Percentiles rank a stretch among this genome's conserved stretches.
Evolutionary conservation across 2,797 vertebrate species (phyloP).

Genomic region (Lates japonicus): DNA sequence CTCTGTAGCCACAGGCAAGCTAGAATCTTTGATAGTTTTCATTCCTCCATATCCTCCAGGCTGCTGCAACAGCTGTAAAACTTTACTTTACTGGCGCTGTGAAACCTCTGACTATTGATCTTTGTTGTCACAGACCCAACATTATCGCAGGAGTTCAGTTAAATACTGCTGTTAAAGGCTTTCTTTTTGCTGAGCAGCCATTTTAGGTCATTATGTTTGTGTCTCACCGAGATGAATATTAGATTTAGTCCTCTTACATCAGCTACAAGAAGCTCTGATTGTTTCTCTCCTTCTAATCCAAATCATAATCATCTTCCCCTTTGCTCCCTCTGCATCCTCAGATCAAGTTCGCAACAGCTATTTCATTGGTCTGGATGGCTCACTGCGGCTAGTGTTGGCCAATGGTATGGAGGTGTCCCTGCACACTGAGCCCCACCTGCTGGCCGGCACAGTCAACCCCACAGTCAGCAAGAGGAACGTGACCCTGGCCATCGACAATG

Average conservation of each 20-base stretch:
- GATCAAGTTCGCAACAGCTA: conserved; percentile 99
- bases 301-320: conserved; percentile 25
- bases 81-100: conserved; percentile 77
- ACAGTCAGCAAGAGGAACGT: conserved; percentile 97
- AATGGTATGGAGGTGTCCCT: conserved; percentile 99
- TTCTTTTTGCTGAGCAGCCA: conserved; percentile 75
- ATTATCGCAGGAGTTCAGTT: conserved; percentile 75
- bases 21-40: conserved; percentile 79
- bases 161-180: conserved; percentile 79
- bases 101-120: conserved; percentile 81
- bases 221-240: conserved; percentile 67
- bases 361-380: conserved; percentile 95
- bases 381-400: conserved; percentile 93
- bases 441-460: conserved; percentile 97
- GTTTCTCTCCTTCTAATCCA: conserved; percentile 38
- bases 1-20: conserved; percentile 71
- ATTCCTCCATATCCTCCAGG: conserved; percentile 73
- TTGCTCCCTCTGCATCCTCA: conserved; percentile 64
- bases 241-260: conserved; percentile 63
- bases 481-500: conserved; percentile 96
- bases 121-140: conserved; percentile 77
- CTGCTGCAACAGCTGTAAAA: conserved; percentile 82
- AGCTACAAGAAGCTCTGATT: conserved; percentile 44
- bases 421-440: conserved; percentile 96
- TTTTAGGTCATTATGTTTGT: conserved; percentile 73